These are phyloP conservation scores for Scelioninae gen. 2 DNA, from an alignment of 2,888 invertebrate species.

Conservation along the genomic window DNA sequence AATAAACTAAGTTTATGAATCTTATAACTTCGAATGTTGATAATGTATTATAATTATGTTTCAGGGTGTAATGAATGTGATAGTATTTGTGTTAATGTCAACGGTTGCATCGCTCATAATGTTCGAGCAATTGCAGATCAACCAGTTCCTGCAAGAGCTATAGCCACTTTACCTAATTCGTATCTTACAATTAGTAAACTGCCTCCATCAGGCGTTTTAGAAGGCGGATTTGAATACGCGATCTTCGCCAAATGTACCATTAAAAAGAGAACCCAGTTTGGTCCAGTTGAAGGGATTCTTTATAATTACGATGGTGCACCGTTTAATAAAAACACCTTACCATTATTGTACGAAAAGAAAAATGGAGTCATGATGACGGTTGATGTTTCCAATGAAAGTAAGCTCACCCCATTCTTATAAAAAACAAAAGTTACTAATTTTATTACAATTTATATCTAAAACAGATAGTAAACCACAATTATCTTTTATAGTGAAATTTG, in stretches of 20 bases:
- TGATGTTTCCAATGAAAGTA: constrained; percentile 82
- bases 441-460: too few species aligned
- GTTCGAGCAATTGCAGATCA: constrained; percentile 80
- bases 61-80: constrained; percentile 75
- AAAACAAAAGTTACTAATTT: too few species aligned
- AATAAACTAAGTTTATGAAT: too few species aligned
- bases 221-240: constrained; percentile 75
- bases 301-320: constrained; percentile 70
- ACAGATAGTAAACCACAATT: too few species aligned
- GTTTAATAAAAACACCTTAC: constrained; percentile 69
- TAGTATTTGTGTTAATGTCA: constrained; percentile 68
- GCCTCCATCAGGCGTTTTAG: constrained; percentile 59
- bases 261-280: constrained; percentile 84
- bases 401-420: too few species aligned
- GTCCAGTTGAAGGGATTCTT: constrained; percentile 85
- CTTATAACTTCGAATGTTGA: too few species aligned
- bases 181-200: constrained; percentile 79
- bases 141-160: constrained; percentile 83
- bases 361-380: constrained; percentile 76
- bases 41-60: too few species aligned
- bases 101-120: constrained; percentile 71
- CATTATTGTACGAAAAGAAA: constrained; percentile 76
- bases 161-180: constrained; percentile 85
- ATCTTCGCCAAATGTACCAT: constrained; percentile 84
- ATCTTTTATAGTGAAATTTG: too few species aligned